Percentiles rank a stretch among this genome's conserved stretches.
Conservation (phyloP, 2,113 vertebrate genomes). For the Cottus gobio region DNA sequence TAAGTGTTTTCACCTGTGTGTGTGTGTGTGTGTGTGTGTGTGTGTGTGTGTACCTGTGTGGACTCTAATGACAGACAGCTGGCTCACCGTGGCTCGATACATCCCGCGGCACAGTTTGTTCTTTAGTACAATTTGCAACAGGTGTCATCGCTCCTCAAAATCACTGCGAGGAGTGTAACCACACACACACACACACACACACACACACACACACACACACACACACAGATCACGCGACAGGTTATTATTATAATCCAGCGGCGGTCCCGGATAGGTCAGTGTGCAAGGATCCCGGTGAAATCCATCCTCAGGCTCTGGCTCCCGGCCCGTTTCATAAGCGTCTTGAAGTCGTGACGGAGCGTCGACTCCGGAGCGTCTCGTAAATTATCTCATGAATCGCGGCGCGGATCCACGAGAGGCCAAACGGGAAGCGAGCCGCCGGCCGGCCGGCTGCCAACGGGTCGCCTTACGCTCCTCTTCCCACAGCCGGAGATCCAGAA, state of each 20-base stretch:
- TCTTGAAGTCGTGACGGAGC: constrained; percentile 17
- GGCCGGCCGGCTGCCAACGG: not conserved
- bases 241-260: constrained; percentile 13
- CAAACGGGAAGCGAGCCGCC: not conserved
- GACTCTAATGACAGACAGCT: constrained; percentile 19
- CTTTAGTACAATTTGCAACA: constrained; percentile 21
- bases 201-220: too few species aligned
- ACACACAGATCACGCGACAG: not conserved
- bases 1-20: not conserved
- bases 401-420: not conserved
- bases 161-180: not conserved
- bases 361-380: constrained; percentile 8
- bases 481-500: not conserved
- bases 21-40: too few species aligned
- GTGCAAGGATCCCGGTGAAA: not conserved
- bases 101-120: not conserved
- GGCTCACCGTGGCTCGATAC: not conserved
- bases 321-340: constrained; percentile 22
- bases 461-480: not conserved
- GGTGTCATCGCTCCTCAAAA: constrained; percentile 14
- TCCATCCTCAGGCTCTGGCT: constrained; percentile 19
- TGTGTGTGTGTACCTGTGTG: not conserved
- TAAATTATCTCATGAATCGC: constrained; percentile 16
- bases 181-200: not conserved
- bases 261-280: constrained; percentile 12